Evolutionary conservation across 30 jellyfish, hydroid and myxozoan species (phyloP).

Genomic region (Aurelia aurita): DNA sequence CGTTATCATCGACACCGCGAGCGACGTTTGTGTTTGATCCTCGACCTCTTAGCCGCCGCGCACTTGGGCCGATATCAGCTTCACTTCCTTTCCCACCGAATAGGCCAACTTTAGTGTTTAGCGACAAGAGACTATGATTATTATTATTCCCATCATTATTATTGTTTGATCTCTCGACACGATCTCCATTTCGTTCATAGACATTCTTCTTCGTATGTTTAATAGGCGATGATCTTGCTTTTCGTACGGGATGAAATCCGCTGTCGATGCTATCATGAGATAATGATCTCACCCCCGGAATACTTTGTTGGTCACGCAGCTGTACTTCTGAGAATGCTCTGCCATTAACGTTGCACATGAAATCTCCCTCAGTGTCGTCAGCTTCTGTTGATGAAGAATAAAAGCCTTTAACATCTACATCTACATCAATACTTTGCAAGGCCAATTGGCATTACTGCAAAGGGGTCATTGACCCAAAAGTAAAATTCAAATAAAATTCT

Average conservation of each 20-base stretch:
- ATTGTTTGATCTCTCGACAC: neutral
- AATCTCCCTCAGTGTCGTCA: slow-evolving; percentile 68
- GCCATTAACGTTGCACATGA: slow-evolving; percentile 75
- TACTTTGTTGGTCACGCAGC: slow-evolving; percentile 47
- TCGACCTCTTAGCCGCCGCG: slow-evolving; percentile 71
- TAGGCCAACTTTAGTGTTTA: slow-evolving; percentile 65
- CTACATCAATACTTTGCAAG: no score
- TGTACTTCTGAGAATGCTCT: slow-evolving; percentile 82
- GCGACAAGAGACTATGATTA: slow-evolving; percentile 39
- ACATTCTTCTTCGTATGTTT: slow-evolving; percentile 21
- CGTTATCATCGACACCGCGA: slow-evolving; percentile 29
- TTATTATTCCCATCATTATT: neutral
- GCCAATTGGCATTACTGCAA: no score
- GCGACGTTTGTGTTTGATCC: slow-evolving; percentile 64
- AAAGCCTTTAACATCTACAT: no score
- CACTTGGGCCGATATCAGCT: slow-evolving; percentile 78
- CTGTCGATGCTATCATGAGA: slow-evolving; percentile 78
- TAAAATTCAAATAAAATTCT: no score
- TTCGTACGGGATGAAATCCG: slow-evolving; percentile 79
- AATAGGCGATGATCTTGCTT: slow-evolving; percentile 83
- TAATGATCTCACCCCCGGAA: slow-evolving; percentile 30
- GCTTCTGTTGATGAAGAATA: slow-evolving; percentile 52
- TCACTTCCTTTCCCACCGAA: slow-evolving; percentile 78
- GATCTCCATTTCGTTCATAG: neutral
- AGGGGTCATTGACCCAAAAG: no score